Evolutionary conservation across 1,140 invertebrate species (phyloP).

Genomic region (Ericerus pela): DNA sequence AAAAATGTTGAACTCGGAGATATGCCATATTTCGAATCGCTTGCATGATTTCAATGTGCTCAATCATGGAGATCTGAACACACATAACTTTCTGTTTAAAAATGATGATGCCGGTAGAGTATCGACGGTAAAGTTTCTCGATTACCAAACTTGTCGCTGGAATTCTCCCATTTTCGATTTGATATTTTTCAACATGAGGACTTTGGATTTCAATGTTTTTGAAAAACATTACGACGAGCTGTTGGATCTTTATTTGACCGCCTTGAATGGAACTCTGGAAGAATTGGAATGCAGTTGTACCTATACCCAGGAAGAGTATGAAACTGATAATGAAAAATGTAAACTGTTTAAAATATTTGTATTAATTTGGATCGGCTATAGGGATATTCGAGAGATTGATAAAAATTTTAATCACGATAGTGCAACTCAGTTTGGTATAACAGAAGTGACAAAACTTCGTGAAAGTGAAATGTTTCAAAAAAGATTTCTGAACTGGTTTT

Average conservation of each 20-base stretch:
- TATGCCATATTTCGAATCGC: neutral
- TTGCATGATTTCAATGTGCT: neutral
- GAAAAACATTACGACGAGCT: neutral
- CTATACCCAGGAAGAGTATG: neutral
- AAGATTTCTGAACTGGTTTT: neutral
- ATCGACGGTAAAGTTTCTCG: constrained; percentile 11
- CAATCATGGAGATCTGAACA: constrained; percentile 23
- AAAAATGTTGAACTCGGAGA: neutral
- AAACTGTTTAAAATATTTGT: neutral
- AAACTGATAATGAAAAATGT: neutral
- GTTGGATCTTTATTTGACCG: neutral
- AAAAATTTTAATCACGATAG: neutral
- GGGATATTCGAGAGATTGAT: neutral
- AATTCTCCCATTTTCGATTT: constrained; percentile 1
- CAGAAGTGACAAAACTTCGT: neutral
- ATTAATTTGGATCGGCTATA: neutral
- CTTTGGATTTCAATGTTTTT: neutral
- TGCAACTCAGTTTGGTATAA: neutral
- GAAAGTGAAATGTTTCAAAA: neutral
- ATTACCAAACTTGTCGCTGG: constrained; percentile 10
- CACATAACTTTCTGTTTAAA: constrained; percentile 20
- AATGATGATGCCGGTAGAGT: constrained; percentile 7
- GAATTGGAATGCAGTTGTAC: neutral
- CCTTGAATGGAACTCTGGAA: neutral
- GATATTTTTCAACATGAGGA: neutral